Evolutionary conservation across 2,888 invertebrate genomes (phyloP).

Genomic region (Unio pictorum): DNA sequence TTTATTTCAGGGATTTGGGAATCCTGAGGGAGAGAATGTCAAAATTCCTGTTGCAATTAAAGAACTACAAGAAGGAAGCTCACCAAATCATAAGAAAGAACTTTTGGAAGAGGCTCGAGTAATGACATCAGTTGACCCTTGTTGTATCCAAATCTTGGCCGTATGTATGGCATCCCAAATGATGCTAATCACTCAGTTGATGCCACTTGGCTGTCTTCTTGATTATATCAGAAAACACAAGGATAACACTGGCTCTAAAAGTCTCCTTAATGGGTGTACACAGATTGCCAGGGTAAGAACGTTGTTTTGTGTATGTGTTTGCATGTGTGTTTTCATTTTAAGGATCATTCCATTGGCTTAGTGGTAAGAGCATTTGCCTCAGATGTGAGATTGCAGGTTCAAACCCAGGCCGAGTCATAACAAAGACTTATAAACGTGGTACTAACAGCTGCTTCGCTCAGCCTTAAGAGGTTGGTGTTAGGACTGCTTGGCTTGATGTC

Average conservation of each 20-base stretch:
- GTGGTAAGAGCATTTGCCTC: too few species aligned
- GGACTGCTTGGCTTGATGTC: too few species aligned
- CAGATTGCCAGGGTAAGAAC: conserved; percentile 85
- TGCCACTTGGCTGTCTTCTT: conserved; percentile 95
- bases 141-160: conserved; percentile 91
- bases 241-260: conserved; percentile 94
- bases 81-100: conserved; percentile 88
- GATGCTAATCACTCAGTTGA: conserved; percentile 97
- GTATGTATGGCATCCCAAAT: conserved; percentile 98
- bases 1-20: conserved; percentile 66
- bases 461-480: too few species aligned
- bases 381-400: too few species aligned
- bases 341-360: too few species aligned
- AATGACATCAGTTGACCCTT: conserved; percentile 97
- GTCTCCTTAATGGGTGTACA: conserved; percentile 95
- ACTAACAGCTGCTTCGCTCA: too few species aligned
- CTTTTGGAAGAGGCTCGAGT: conserved; percentile 97
- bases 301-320: not conserved
- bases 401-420: too few species aligned
- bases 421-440: too few species aligned
- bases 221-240: conserved; percentile 94
- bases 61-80: conserved; percentile 85
- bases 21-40: conserved; percentile 67
- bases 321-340: not conserved
- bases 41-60: conserved; percentile 97